Base-by-base conservation (phyloP, 2,888 invertebrate species). In the Xestobium rufovillosum region DNA sequence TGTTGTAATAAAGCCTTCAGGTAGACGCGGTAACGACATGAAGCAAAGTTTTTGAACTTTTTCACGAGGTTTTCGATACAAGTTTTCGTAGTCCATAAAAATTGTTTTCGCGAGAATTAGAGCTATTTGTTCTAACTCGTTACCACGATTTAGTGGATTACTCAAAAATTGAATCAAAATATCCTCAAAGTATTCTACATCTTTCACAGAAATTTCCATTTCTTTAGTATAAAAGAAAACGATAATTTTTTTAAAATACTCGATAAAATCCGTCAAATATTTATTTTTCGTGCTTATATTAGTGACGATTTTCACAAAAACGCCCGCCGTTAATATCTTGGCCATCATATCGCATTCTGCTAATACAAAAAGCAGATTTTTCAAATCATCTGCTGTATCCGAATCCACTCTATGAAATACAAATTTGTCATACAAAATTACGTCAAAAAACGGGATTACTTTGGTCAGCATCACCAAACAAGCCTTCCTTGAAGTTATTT, bases 391-490 rank as follows among this genome's bases (percentile, higher is more conserved):
- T 15, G 36, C 36, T 14, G 47, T 47, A 14, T 32, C 39, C 9
- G 46, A 35, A 39, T 56, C 44, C 42, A 51, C 50, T 37, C 47
- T 48, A 46, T 47, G 38, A 48, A 52, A 52, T 38, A 43, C 45
- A 26, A 50, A 44, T 43, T 41, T 49, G 50, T 55, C 50, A 9
- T 19, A 31, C 26, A 60, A 36, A 34, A 56, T 53, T 29, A 50
- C 45, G 16, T 50, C 45, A 8, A 63, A 39, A 31, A 65, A 48
- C 40, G 52, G 53, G 27, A 60, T 40, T 15, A 55, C 35, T 38
- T 57, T 54, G 9, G 43, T 41, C 40, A 61, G 47, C 32, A 65
- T 46, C n/a, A 39, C 27, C 26, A 28, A 33, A 41, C 57, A 53
- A 33, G 45, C 25, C 30, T 31, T 36, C 41, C 36, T 34, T 26